Conservation (phyloP, 35 echinoderm and acorn worm species). For the Acanthaster planci region DNA sequence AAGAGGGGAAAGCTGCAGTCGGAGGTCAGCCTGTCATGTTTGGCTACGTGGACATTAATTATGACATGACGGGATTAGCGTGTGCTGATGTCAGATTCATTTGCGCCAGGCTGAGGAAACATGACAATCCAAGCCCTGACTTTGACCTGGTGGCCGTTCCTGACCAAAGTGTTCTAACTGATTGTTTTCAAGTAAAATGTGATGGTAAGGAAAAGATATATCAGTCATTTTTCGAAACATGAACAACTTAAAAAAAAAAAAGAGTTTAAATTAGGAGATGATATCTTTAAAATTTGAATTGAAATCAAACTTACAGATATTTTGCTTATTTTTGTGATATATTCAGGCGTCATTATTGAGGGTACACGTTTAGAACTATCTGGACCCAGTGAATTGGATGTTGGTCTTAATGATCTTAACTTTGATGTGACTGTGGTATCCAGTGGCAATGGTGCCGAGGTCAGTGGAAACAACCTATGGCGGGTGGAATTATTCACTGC, state of each 20-base stretch:
- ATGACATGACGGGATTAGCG: slow-evolving; percentile 67
- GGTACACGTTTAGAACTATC: slow-evolving; percentile 45
- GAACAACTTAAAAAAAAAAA: neutral
- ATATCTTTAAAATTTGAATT: too few relatives aligned
- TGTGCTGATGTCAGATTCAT: slow-evolving; percentile 78
- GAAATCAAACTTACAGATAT: neutral
- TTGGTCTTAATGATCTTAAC: slow-evolving; percentile 46
- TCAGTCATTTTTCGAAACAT: too few relatives aligned
- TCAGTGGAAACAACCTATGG: slow-evolving; percentile 68
- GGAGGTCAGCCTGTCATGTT: slow-evolving; percentile 38
- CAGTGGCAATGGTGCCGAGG: slow-evolving; percentile 64
- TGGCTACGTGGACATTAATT: slow-evolving; percentile 67
- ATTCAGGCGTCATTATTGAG: slow-evolving; percentile 73
- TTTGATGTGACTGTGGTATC: slow-evolving; percentile 60
- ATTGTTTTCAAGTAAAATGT: slow-evolving; percentile 77
- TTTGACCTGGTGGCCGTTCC: slow-evolving; percentile 76
- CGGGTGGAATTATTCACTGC: slow-evolving; percentile 61
- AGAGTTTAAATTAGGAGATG: too few relatives aligned
- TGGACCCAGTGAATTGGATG: slow-evolving; percentile 4
- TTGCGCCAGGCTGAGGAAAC: slow-evolving; percentile 72
- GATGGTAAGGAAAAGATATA: slow-evolving; percentile 41
- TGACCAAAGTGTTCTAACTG: slow-evolving; percentile 73
- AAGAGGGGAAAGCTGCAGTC: slow-evolving; percentile 12
- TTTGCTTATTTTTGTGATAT: neutral
- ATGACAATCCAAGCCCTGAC: slow-evolving; percentile 52